phyloP scores from a whole-genome alignment of 2,113 vertebrate genomes.

The Cairina moschata region DNA sequence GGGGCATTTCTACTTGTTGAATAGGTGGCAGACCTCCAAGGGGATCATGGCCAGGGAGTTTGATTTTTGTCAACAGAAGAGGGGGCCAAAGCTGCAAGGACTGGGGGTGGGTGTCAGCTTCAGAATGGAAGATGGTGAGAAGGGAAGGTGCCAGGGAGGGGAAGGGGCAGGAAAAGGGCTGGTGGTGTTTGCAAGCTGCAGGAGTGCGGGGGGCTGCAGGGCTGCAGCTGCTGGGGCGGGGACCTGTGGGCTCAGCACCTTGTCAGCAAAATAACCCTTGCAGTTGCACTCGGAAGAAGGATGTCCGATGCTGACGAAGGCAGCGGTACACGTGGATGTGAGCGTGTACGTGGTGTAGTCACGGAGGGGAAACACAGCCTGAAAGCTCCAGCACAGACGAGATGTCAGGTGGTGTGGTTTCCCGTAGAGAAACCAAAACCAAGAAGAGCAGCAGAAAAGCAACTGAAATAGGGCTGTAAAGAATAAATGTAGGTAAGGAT shows the following conservation, averaged over 20 bases:
- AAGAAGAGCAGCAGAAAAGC: background rate
- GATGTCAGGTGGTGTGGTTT: slow-evolving; percentile 17
- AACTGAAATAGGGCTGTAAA: background rate
- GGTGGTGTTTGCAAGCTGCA: background rate
- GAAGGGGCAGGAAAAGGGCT: background rate
- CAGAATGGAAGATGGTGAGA: background rate
- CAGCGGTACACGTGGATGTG: background rate
- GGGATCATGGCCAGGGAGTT: background rate
- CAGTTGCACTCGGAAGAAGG: background rate
- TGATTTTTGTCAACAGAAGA: slow-evolving; percentile 46
- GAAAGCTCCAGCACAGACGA: background rate
- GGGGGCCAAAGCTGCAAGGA: slow-evolving; percentile 57
- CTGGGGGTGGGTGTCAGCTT: slow-evolving; percentile 5
- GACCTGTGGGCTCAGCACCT: background rate
- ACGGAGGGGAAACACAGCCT: background rate
- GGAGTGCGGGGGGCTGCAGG: background rate
- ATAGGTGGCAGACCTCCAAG: background rate
- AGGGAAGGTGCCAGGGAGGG: background rate
- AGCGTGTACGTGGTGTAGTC: background rate
- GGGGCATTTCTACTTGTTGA: background rate
- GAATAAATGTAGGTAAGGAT: background rate
- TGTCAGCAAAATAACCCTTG: background rate
- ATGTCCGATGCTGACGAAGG: background rate
- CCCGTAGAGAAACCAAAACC: background rate
- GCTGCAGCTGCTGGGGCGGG: background rate